Conservation (phyloP, 1,140 invertebrate species). For the Bombus terrestris region DNA sequence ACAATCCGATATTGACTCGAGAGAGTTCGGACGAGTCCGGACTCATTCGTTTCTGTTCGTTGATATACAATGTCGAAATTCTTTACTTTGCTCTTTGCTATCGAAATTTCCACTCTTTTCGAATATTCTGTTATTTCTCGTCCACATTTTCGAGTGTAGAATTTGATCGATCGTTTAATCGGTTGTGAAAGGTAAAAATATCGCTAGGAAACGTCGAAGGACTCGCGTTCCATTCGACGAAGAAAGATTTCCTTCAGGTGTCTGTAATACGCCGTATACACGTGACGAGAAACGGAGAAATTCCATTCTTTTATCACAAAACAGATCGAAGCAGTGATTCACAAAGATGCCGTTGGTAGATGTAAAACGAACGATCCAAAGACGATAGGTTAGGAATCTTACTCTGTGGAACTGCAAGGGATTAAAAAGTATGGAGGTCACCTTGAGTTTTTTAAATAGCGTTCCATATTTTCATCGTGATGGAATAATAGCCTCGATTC, state of each 20-base stretch:
- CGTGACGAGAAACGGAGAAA: neutral
- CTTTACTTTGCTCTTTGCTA: slow-evolving; percentile 28
- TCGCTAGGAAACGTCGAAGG: neutral
- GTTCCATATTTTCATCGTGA: neutral
- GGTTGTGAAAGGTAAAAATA: neutral
- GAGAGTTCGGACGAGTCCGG: slow-evolving; percentile 52
- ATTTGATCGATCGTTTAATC: neutral
- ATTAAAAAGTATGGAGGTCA: neutral
- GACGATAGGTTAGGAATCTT: neutral
- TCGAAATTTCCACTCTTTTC: slow-evolving; percentile 18
- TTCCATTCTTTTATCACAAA: neutral
- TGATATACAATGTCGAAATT: slow-evolving; percentile 40
- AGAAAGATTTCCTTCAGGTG: neutral
- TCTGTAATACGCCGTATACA: neutral
- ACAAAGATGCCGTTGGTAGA: neutral
- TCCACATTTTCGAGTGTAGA: neutral
- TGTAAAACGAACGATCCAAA: neutral
- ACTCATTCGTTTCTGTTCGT: slow-evolving; percentile 63
- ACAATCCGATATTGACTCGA: slow-evolving; percentile 33
- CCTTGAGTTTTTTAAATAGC: slow-evolving; percentile 2
- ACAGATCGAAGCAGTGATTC: neutral
- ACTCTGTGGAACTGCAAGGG: neutral
- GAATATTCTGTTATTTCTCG: neutral
- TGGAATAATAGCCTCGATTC: neutral
- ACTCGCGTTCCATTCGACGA: too few relatives aligned